A percentile compares a stretch with the other conserved stretches of the same genome.
phyloP scores from a whole-genome alignment of 1,140 invertebrate genomes.

The Nixonia krombeini region DNA sequence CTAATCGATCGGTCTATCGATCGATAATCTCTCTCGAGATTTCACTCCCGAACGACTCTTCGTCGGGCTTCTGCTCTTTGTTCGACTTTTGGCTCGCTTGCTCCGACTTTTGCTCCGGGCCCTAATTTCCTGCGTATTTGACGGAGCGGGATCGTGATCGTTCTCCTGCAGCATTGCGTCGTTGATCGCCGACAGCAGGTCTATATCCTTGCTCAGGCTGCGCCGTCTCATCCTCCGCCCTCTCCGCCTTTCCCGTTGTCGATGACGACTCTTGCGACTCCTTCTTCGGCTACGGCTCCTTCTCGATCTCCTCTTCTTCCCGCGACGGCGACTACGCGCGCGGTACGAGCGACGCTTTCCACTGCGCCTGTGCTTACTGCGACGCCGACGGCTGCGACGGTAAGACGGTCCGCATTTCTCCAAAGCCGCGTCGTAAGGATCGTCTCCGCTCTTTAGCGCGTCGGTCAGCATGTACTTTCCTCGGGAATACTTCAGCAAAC shows the following conservation, averaged over 20 bases:
- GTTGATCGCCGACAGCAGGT: no score
- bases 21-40: no score
- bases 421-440: background rate
- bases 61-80: background rate
- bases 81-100: conserved; percentile 27
- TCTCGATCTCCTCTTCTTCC: background rate
- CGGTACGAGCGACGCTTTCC: conserved; percentile 22
- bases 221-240: background rate
- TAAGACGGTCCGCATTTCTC: background rate
- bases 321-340: conserved; percentile 6
- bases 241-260: conserved; percentile 7
- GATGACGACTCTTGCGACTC: background rate
- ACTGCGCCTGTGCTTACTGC: no score
- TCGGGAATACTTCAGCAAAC: conserved; percentile 54
- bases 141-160: background rate
- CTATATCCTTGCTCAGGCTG: background rate
- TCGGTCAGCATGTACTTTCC: conserved; percentile 57
- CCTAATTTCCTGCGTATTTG: no score
- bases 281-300: no score
- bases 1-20: no score
- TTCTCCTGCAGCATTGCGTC: background rate
- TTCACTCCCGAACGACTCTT: no score
- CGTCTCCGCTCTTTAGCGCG: conserved; percentile 11
- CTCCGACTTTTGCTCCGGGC: conserved; percentile 27
- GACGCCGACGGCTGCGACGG: background rate